These are phyloP conservation scores for Phrynocephalus versicolor DNA, from an alignment of 2,113 vertebrate genomes.

Conservation along the genomic window DNA sequence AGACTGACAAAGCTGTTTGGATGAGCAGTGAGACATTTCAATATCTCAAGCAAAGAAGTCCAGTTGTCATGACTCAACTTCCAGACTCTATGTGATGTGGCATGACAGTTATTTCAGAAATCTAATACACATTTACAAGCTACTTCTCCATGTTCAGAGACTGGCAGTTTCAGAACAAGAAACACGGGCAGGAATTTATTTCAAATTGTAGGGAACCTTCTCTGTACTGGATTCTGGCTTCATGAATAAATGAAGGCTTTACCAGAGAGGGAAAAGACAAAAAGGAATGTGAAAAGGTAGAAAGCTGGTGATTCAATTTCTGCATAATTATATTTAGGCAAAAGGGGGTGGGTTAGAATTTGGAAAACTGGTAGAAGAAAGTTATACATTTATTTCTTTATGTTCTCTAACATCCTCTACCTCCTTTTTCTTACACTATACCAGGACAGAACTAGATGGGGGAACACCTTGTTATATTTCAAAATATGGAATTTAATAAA, in stretches of 20 bases:
- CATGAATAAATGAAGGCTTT: background rate
- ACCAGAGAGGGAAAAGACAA: background rate
- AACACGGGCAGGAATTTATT: background rate
- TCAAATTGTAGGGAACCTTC: background rate
- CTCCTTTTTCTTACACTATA: background rate
- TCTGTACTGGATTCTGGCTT: background rate
- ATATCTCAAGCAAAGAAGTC: no score
- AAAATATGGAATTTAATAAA: background rate
- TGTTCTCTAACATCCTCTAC: background rate
- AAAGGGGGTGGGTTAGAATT: background rate
- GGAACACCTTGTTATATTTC: background rate
- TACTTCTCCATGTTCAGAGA: background rate
- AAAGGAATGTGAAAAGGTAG: background rate
- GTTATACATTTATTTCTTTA: background rate
- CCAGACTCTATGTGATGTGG: background rate
- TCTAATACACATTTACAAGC: background rate
- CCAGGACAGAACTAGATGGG: background rate
- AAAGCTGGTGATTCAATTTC: background rate
- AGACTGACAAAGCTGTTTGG: no score
- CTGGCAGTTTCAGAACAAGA: background rate
- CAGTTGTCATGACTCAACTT: no score
- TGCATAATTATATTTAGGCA: background rate
- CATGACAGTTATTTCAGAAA: background rate
- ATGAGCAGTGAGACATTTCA: no score
- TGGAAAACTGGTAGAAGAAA: background rate